Evolutionary conservation across 1,140 invertebrate species (phyloP), one percentile per base, ranked within the genome.

Genomic region (Andrena cerasifolii): DNA sequence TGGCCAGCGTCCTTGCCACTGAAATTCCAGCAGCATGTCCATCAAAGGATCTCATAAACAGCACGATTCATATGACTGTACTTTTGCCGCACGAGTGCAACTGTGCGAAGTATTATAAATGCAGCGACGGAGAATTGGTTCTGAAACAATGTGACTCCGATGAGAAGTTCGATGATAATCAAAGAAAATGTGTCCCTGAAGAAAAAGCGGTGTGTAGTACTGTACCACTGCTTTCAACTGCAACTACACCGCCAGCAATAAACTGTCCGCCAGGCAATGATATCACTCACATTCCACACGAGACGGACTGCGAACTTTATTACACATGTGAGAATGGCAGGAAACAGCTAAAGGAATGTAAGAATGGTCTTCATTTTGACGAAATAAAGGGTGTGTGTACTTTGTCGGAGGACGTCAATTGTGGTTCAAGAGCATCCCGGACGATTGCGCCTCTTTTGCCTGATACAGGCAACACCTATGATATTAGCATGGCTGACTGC

Each of bases 71-170:
- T 33, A 0, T 89, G 6, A 21, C 70, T 65, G 90, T 93, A 1
- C 87, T 90, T 4, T 80, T 94, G 5, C 92, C 93, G 0, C 92
- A 94, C 68, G 92, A 92, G 43, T 85, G 83, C 0, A 87, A 93
- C 58, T 95, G 94, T 78, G 79, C 81, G 1, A 88, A 90, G 49
- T 95, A 93, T 87, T 95, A 93, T 89, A 89, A 92, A 68, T 95
- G 95, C 71, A 85, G 82, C 28, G 88, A 93, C 21, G 93, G 94
- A 0, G 45, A 86, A 18, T 91, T 93, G 31, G 82, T 93, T 0
- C 81, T 90, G 49, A 89, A 93, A 47, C 16, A 45, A 0, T 95
- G 95, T 77, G 79, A 88, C 0, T 59, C 56, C 0, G 89, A 82
- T 0, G 79, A 93, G 6, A 79, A 92, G 45, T 95, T 95, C 72